phyloP scores from a whole-genome alignment of 2,888 invertebrate genomes.

The Parnassius mnemosyne region DNA sequence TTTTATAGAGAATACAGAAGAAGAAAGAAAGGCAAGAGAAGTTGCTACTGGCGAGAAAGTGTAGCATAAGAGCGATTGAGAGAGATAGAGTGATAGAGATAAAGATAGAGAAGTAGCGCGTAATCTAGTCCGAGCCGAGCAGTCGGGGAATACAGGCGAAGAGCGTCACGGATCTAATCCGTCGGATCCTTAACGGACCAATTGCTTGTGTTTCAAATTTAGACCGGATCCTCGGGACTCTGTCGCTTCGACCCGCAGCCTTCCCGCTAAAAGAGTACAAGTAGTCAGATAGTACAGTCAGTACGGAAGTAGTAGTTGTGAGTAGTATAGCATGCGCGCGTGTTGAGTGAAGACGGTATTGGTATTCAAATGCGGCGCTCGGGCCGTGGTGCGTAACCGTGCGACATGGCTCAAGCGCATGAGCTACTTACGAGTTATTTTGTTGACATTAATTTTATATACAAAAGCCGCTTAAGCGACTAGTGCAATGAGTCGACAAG shows the following conservation, averaged over 20 bases:
- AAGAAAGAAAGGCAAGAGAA: slow-evolving; percentile 74
- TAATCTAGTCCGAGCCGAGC: slow-evolving; percentile 75
- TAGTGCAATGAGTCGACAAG: not conserved
- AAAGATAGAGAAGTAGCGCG: slow-evolving; percentile 73
- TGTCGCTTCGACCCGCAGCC: slow-evolving; percentile 64
- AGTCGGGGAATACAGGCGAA: slow-evolving; percentile 68
- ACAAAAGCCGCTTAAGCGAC: not conserved
- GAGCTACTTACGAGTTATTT: slow-evolving; percentile 5
- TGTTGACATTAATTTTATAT: slow-evolving; percentile 15
- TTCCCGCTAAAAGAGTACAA: slow-evolving; percentile 74
- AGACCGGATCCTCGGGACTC: slow-evolving; percentile 66
- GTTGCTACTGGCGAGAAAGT: slow-evolving; percentile 75
- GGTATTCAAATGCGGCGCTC: slow-evolving; percentile 87
- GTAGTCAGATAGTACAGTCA: slow-evolving; percentile 74
- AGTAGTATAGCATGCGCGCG: slow-evolving; percentile 78
- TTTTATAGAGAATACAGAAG: slow-evolving; percentile 75
- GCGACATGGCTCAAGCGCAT: slow-evolving; percentile 29
- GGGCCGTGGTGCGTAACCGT: slow-evolving; percentile 67
- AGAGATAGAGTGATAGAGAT: slow-evolving; percentile 74
- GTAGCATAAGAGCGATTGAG: slow-evolving; percentile 75
- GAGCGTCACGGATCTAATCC: slow-evolving; percentile 63
- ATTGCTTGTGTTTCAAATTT: slow-evolving; percentile 49
- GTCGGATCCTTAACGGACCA: slow-evolving; percentile 57
- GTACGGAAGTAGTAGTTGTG: slow-evolving; percentile 73
- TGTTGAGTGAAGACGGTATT: slow-evolving; percentile 82